phyloP scores from a whole-genome alignment of 2,888 invertebrate species.

The Conchocele bisecta region DNA sequence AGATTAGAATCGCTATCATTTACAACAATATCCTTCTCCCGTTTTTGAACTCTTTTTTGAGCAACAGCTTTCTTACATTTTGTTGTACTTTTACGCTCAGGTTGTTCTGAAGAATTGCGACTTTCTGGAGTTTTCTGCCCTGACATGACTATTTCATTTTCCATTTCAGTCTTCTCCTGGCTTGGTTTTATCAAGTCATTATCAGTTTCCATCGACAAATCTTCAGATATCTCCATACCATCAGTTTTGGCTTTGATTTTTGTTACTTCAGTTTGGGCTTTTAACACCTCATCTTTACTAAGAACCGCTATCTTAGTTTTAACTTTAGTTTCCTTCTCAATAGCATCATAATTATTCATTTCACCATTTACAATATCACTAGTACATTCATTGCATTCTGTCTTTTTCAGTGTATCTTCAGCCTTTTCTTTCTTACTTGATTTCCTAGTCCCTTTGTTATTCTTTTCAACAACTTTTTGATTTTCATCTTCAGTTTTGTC shows the following conservation, averaged over 20 bases:
- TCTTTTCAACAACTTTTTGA: background rate
- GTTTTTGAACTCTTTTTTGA: conserved; percentile 49
- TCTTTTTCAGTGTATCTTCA: too few species aligned
- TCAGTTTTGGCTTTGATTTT: background rate
- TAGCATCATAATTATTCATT: too few species aligned
- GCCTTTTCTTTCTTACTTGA: too few species aligned
- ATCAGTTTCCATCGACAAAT: background rate
- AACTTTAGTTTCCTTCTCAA: background rate
- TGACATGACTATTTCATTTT: background rate
- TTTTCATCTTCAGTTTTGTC: background rate
- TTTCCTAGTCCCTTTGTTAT: background rate
- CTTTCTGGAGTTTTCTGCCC: conserved; percentile 66
- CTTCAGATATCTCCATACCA: background rate
- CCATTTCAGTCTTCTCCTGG: background rate
- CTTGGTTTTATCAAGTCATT: background rate
- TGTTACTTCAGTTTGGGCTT: background rate
- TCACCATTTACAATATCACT: too few species aligned
- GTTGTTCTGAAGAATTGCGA: conserved; percentile 40
- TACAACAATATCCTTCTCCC: conserved; percentile 31
- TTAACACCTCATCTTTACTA: background rate
- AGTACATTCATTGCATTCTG: too few species aligned
- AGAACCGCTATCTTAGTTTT: background rate
- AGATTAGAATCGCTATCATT: conserved; percentile 36
- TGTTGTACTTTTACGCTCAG: conserved; percentile 66
- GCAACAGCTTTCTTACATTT: conserved; percentile 68